A percentile compares a stretch with the other conserved stretches of the same genome.
Conservation (phyloP, 2,797 vertebrate genomes). For the Chiroxiphia lanceolata region DNA sequence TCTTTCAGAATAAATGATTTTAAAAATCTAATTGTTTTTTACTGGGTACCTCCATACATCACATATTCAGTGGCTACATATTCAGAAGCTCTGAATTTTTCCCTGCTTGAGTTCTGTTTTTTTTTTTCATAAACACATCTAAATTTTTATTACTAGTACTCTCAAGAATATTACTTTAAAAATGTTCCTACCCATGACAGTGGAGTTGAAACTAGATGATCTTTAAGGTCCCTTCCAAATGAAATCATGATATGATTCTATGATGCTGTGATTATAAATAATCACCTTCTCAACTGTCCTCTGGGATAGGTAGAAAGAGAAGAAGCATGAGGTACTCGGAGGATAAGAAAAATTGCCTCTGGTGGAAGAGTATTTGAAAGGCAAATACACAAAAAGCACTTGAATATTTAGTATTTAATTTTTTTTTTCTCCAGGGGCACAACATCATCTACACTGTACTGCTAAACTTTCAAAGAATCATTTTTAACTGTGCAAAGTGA, state of each 20-base stretch:
- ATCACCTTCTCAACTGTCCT: background rate
- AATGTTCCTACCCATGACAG: background rate
- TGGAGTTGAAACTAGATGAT: background rate
- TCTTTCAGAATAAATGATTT: background rate
- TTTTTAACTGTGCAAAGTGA: background rate
- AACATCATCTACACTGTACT: background rate
- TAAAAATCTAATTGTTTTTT: background rate
- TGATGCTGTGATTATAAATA: background rate
- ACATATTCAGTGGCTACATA: background rate
- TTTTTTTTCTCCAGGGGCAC: background rate
- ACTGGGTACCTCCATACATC: background rate
- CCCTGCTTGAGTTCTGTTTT: background rate
- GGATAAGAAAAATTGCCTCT: background rate
- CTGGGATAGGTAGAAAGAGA: background rate
- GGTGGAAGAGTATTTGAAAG: background rate
- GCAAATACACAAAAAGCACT: background rate
- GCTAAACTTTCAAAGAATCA: background rate
- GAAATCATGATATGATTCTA: background rate
- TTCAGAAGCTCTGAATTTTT: background rate
- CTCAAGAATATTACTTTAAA: background rate
- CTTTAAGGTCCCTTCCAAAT: background rate
- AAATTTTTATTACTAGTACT: background rate
- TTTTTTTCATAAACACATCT: background rate
- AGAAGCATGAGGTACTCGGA: background rate
- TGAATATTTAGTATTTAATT: background rate